These are phyloP conservation scores for Channa argus DNA, from an alignment of 2,113 vertebrate genomes.

Conservation along the genomic window DNA sequence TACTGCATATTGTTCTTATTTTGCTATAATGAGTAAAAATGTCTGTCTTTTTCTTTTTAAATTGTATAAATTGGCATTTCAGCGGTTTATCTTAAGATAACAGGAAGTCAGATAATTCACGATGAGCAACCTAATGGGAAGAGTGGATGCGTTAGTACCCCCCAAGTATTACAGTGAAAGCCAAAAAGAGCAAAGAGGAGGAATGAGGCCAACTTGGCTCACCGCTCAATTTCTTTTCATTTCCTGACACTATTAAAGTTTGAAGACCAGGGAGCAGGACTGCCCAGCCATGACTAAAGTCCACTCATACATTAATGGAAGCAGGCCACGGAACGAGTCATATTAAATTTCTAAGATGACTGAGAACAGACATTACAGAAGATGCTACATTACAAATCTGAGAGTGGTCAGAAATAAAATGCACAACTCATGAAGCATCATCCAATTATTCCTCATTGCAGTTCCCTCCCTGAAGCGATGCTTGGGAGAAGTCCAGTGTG, in stretches of 20 bases:
- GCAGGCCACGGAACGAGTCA: constrained; percentile 51
- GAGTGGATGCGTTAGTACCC: constrained; percentile 41
- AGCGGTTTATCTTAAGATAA: constrained; percentile 25
- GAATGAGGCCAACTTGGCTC: constrained; percentile 65
- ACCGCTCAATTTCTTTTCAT: constrained; percentile 57
- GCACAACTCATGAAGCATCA: constrained; percentile 49
- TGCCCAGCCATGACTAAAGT: constrained; percentile 66
- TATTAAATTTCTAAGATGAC: constrained; percentile 43
- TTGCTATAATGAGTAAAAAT: too few species aligned
- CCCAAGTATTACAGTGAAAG: constrained; percentile 31
- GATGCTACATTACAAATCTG: constrained; percentile 30
- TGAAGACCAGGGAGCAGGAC: constrained; percentile 43
- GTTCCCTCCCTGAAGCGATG: constrained; percentile 46
- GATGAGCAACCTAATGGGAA: constrained; percentile 32
- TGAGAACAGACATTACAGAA: constrained; percentile 45
- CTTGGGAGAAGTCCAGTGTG: constrained; percentile 27
- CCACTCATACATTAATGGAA: constrained; percentile 58
- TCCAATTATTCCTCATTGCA: constrained; percentile 57
- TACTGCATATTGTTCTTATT: not conserved
- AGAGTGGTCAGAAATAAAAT: constrained; percentile 63
- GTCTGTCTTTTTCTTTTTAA: not conserved
- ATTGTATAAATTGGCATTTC: constrained; percentile 12
- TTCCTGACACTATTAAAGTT: constrained; percentile 65
- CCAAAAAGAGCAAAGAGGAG: constrained; percentile 28
- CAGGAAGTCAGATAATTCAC: constrained; percentile 16